Evolutionary conservation across 2,888 invertebrate species (phyloP), one percentile per base, ranked within the genome.

Genomic region (Entomobrya multifasciata): DNA sequence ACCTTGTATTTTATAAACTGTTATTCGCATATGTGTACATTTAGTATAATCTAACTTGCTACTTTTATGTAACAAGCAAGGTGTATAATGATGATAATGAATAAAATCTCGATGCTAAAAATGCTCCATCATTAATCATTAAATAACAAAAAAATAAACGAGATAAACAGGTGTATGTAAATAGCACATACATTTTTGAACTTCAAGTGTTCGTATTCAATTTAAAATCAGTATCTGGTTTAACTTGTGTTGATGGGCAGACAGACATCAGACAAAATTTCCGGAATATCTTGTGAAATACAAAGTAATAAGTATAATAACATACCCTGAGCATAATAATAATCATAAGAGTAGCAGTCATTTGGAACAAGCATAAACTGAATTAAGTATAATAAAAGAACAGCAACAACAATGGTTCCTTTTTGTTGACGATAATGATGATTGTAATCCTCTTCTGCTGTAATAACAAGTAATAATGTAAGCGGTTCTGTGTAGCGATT

Each of bases 81-180:
- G 25, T 25, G 25, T n/a, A n/a, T n/a, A n/a, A n/a, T n/a, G 11
- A 44, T 36, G 44, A 6, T 67, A 67, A 67, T 47, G 25, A 25
- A 70, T 6, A 67, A 49, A 70, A 70, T 70, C 49, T 47, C 25
- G 27, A 47, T 47, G 70, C 70, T 70, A 25, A 25, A 47, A 70
- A 22, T 47, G 47, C 49, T 25, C 47, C 47, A 70, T 70, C 70
- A 70, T 70, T 70, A n/a, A n/a, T n/a, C n/a, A n/a, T n/a, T n/a
- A n/a, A n/a, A n/a, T n/a, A n/a, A n/a, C n/a, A n/a, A n/a, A n/a
- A n/a, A n/a, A n/a, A n/a, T n/a, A n/a, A n/a, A n/a, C n/a, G n/a
- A n/a, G n/a, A n/a, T n/a, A n/a, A n/a, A n/a, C n/a, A n/a, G n/a
- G n/a, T n/a, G n/a, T n/a, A n/a, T n/a, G n/a, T n/a, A n/a, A n/a